phyloP scores from a whole-genome alignment of 2,888 invertebrate species.

The Eristalis arbustorum region DNA sequence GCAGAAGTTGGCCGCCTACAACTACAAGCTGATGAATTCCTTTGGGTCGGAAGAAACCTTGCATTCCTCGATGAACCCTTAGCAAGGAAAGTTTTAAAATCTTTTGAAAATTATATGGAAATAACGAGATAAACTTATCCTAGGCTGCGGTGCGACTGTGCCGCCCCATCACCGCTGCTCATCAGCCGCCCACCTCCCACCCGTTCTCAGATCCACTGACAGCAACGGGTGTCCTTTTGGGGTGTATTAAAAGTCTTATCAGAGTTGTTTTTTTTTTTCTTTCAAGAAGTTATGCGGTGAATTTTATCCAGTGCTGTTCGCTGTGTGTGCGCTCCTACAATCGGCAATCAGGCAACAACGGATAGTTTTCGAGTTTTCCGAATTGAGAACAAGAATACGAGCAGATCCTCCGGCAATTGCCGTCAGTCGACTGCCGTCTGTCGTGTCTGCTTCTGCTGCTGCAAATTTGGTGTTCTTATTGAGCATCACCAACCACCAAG shows the following conservation, averaged over 20 bases:
- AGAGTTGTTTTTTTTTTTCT: slow-evolving; percentile 60
- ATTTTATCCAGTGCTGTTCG: slow-evolving; percentile 37
- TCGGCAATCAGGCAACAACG: slow-evolving; percentile 61
- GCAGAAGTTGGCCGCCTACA: not conserved
- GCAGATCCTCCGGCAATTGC: not conserved
- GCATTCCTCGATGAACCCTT: slow-evolving; percentile 5
- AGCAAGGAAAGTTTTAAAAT: slow-evolving; percentile 52
- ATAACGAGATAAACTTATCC: slow-evolving; percentile 67
- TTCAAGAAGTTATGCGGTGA: slow-evolving; percentile 60
- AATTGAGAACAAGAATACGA: slow-evolving; percentile 8
- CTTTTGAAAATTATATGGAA: slow-evolving; percentile 70
- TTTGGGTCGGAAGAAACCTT: slow-evolving; percentile 47
- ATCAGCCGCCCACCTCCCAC: not conserved
- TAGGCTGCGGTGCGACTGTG: slow-evolving; percentile 24
- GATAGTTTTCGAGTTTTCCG: slow-evolving; percentile 53
- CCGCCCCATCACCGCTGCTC: not conserved
- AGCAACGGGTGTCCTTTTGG: not conserved
- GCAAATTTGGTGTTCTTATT: slow-evolving; percentile 21
- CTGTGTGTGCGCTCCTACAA: slow-evolving; percentile 17
- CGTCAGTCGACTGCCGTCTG: not conserved
- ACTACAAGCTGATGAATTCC: slow-evolving; percentile 39
- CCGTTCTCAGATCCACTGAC: not conserved
- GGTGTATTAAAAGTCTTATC: slow-evolving; percentile 68
- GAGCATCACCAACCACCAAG: slow-evolving; percentile 14
- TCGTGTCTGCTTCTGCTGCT: slow-evolving; percentile 1